Evolutionary conservation across 2,888 invertebrate genomes (phyloP), one percentile per base, ranked within the genome.

Genomic region (Heterodera filipjevi): DNA sequence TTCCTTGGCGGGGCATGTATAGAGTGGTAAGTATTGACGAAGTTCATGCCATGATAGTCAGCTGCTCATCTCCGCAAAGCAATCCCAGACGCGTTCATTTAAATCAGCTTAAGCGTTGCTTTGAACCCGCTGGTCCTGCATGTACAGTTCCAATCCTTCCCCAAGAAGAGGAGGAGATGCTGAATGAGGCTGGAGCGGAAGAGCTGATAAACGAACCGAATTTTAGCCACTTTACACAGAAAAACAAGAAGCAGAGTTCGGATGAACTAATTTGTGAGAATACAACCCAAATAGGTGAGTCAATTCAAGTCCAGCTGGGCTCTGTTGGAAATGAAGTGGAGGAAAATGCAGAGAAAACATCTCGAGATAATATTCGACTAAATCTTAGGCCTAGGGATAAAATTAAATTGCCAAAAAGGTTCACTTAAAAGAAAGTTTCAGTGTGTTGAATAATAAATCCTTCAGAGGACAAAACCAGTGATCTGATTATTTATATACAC

Each of bases 1-100:
- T 80, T 6, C 71, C 72, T 0, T 79, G 74, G 71, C 27, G 33
- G 1, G 72, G 72, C 3, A 27, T 53, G 0, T 79, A 27, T 30
- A 0, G 80, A 6, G 66, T 79, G 0, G 19, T 80, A 14, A 3
- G 32, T 19, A 3, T 79, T 2, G n/a, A 22, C 0, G 27, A 35
- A 0, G 76, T 72, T 3, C 72, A 81, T 30, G 80, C 66, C 2
- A 64, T 22, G n/a, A 53, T 53, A 53, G 22, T 12, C 0, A 53
- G 19, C 22, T 53, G 53, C 19, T 2, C 22, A n/a, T 19, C 53
- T 5, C 53, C 53, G 5, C 53, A 53, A 53, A 53, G 53, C 12
- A 53, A 53, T 22, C 53, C 53, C 5, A 53, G 53, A 22, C 53
- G 53, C 5, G 53, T 53, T 16, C 53, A 53, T 22, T 6, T 53